Evolutionary conservation across 2,888 invertebrate species (phyloP).

Genomic region (Euclidia mi): DNA sequence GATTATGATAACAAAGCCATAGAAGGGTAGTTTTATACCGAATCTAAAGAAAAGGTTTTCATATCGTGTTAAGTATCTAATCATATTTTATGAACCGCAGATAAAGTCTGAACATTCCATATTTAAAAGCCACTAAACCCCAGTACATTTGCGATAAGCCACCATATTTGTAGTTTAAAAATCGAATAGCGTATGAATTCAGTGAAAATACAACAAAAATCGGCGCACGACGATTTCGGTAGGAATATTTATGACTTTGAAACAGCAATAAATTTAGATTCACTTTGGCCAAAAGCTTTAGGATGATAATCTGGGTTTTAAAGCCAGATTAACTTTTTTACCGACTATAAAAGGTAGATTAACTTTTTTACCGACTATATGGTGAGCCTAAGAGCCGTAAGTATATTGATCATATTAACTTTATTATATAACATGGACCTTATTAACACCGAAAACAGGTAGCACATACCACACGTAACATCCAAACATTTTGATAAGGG

Average conservation of each 20-base stretch:
- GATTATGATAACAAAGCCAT: background rate
- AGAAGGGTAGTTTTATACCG: background rate
- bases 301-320: conserved; percentile 33
- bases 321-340: conserved; percentile 27
- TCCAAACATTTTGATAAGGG: conserved; percentile 45
- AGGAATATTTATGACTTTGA: conserved; percentile 32
- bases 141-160: conserved; percentile 24
- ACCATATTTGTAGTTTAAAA: conserved; percentile 25
- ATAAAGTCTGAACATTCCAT: conserved; percentile 33
- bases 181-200: conserved; percentile 19
- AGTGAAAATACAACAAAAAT: conserved; percentile 20
- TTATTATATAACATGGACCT: conserved; percentile 29
- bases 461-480: conserved; percentile 27
- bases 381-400: background rate
- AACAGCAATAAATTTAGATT: conserved; percentile 41
- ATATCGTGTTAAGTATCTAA: conserved; percentile 17
- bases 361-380: conserved; percentile 16
- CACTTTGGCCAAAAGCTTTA: conserved; percentile 24
- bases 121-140: conserved; percentile 28
- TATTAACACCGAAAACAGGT: conserved; percentile 38
- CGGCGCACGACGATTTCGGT: conserved; percentile 14
- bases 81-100: conserved; percentile 28
- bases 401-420: conserved; percentile 6
- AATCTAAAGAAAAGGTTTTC: conserved; percentile 5
- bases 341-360: conserved; percentile 20